A percentile compares a stretch with the other conserved stretches of the same genome.
phyloP scores from a whole-genome alignment of 2,113 vertebrate species.

The Taurulus bubalis region DNA sequence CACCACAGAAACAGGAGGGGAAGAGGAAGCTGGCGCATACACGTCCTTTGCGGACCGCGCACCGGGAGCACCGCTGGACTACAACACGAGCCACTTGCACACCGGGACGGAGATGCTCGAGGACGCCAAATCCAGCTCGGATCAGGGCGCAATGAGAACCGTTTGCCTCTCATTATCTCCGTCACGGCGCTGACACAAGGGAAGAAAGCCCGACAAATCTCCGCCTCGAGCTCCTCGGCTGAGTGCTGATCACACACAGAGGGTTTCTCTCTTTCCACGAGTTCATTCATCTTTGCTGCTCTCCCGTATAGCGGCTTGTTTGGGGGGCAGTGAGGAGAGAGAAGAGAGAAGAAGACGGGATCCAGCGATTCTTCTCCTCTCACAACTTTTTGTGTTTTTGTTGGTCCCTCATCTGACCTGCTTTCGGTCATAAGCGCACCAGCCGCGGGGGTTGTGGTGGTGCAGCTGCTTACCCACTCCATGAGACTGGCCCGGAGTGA shows the following conservation, averaged over 20 bases:
- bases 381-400: slow-evolving; percentile 48
- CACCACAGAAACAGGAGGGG: slow-evolving; percentile 27
- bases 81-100: slow-evolving; percentile 22
- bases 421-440: slow-evolving; percentile 28
- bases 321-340: neutral
- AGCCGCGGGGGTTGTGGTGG: neutral
- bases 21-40: slow-evolving; percentile 54
- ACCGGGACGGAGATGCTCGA: slow-evolving; percentile 41
- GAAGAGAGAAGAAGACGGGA: slow-evolving; percentile 18
- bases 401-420: slow-evolving; percentile 40
- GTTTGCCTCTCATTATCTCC: slow-evolving; percentile 38
- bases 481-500: slow-evolving; percentile 26
- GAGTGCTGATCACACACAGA: slow-evolving; percentile 42
- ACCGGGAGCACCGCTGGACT: slow-evolving; percentile 59
- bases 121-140: slow-evolving; percentile 31
- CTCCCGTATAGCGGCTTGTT: slow-evolving; percentile 25
- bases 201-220: slow-evolving; percentile 63
- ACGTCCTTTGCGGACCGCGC: slow-evolving; percentile 50
- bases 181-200: slow-evolving; percentile 48
- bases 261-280: neutral
- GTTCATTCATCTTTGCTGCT: slow-evolving; percentile 31
- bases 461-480: slow-evolving; percentile 17
- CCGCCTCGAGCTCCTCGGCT: slow-evolving; percentile 41
- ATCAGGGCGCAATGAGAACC: slow-evolving; percentile 31
- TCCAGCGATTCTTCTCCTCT: slow-evolving; percentile 19